Conservation (phyloP, 2,113 vertebrate genomes). For the Saimiri boliviensis region DNA sequence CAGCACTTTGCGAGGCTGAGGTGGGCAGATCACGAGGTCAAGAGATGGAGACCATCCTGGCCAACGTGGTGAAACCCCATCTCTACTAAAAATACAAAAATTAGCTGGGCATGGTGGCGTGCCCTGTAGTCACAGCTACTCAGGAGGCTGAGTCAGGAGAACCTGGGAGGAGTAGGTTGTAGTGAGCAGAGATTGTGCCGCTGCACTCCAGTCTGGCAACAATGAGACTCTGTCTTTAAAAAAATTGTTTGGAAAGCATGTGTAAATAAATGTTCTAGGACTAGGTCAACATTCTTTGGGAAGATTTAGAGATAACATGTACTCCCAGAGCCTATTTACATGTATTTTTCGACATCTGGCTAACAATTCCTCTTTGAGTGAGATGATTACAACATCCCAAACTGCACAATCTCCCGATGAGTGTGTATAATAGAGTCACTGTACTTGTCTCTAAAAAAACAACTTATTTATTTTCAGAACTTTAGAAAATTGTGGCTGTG, state of each 20-base stretch:
- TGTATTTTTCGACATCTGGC: conserved; percentile 59
- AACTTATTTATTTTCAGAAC: conserved; percentile 65
- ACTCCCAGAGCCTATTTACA: conserved; percentile 54
- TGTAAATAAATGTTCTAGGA: conserved; percentile 50
- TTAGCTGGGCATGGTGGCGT: too few species aligned
- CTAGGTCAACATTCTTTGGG: conserved; percentile 50
- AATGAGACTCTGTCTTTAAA: not conserved
- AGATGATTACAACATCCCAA: conserved; percentile 62
- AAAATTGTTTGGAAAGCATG: conserved; percentile 32
- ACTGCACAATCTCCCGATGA: conserved; percentile 54
- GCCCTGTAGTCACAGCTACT: too few species aligned
- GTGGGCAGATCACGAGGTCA: too few species aligned
- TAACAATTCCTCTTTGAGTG: conserved; percentile 73
- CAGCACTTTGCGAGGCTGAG: too few species aligned
- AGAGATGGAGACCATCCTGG: too few species aligned
- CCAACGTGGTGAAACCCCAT: too few species aligned
- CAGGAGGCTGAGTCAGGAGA: too few species aligned
- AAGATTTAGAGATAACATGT: conserved; percentile 46
- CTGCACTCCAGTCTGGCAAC: too few species aligned
- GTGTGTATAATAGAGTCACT: conserved; percentile 69
- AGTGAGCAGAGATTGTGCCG: too few species aligned
- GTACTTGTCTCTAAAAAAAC: conserved; percentile 66
- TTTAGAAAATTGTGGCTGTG: conserved; percentile 57
- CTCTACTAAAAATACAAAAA: too few species aligned
- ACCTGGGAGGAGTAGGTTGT: too few species aligned